Evolutionary conservation across 2,797 vertebrate species (phyloP).

Genomic region (Phrynocephalus vlangalii): DNA sequence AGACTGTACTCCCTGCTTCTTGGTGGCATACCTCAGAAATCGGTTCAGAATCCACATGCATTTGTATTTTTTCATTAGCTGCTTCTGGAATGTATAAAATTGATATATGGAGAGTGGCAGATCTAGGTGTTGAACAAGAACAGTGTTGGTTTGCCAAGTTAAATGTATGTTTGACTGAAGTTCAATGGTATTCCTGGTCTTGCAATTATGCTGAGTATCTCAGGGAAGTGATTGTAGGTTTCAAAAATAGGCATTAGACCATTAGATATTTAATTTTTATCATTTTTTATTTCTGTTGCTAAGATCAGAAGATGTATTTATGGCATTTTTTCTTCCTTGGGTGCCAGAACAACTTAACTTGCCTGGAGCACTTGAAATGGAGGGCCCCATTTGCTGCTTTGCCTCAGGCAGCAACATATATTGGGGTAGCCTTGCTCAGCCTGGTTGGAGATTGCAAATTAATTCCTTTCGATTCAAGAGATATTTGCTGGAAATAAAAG

Average conservation of each 20-base stretch:
- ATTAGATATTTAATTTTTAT: not conserved
- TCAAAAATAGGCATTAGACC: not conserved
- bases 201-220: not conserved
- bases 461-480: not conserved
- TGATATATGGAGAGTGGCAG: not conserved
- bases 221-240: not conserved
- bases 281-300: not conserved
- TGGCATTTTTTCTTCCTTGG: not conserved
- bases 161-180: not conserved
- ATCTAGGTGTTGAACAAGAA: not conserved
- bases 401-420: not conserved
- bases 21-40: not conserved
- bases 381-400: not conserved
- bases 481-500: slow-evolving; percentile 23
- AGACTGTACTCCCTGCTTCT: too few relatives aligned
- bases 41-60: not conserved
- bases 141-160: not conserved
- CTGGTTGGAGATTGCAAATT: not conserved
- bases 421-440: not conserved
- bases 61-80: not conserved
- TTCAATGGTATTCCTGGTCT: not conserved
- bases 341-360: not conserved
- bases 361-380: not conserved
- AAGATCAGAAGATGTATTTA: not conserved
- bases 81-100: not conserved